Evolutionary conservation across 2,888 invertebrate genomes (phyloP), one percentile per base, ranked within the genome.

Genomic region (Drosophila meridiana): DNA sequence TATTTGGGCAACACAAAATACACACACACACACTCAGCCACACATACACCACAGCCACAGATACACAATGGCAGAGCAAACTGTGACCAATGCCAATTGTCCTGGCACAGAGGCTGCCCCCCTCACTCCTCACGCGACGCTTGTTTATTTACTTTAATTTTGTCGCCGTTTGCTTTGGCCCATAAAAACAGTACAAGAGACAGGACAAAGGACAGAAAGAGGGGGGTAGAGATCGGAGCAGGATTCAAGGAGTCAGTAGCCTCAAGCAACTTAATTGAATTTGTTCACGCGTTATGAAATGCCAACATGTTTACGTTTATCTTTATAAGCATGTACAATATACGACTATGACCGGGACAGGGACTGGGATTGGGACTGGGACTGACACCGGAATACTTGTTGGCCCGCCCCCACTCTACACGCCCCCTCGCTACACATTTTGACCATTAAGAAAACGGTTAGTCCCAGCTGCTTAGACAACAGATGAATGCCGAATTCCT

Each of bases 121-220:
- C 13, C 47, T 14, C 47, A 6, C 47, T 6, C 38, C 14, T 1
- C 61, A 68, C 67, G 64, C 42, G 63, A 45, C 61, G 53, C 76
- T 86, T 81, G 84, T 88, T 85, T 85, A 85, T 85, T 88, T 87
- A 86, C 89, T 78, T 88, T 88, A 85, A 88, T 86, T 88, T 86
- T 70, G 78, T 64, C 76, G 70, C 76, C 76, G 72, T 82, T 82
- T 73, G 86, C 65, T 76, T 80, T 72, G 70, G 52, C 60, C 73
- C 71, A 87, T 76, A 82, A 84, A 84, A 84, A 69, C 72, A 63
- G 59, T 28, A 53, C 34, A 61, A 43, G 55, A 52, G 55, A 57
- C 63, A 47, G 55, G 45, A 59, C 69, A 59, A 52, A 63, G 60
- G 79, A 30, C 42, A 40, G 14, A 6, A 14, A 38, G 20, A 40